Evolutionary conservation across 2,797 vertebrate species (phyloP).

Genomic region (Gambelia wislizenii): DNA sequence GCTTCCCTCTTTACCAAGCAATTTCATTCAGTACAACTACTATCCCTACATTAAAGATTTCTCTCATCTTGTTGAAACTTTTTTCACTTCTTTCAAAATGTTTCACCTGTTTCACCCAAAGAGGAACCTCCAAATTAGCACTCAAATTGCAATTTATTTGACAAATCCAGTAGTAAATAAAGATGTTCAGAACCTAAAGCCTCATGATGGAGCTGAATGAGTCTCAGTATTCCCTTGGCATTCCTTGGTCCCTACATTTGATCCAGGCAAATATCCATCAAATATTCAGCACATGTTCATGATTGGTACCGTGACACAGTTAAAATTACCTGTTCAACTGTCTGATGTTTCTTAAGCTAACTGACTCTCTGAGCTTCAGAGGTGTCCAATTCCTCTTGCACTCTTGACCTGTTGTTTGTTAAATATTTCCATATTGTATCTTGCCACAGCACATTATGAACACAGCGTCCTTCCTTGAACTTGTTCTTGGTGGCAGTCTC

Average conservation of each 20-base stretch:
- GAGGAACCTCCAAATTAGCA: background rate
- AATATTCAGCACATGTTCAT: background rate
- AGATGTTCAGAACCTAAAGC: background rate
- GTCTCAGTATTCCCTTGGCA: background rate
- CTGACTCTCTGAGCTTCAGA: slow-evolving; percentile 3
- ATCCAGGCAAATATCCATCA: background rate
- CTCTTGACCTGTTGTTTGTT: slow-evolving; percentile 23
- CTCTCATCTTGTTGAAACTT: background rate
- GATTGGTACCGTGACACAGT: background rate
- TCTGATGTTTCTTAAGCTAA: background rate
- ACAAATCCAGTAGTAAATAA: background rate
- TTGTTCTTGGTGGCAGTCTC: slow-evolving; percentile 58
- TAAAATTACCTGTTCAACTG: background rate
- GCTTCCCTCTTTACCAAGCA: background rate
- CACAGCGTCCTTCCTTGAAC: slow-evolving; percentile 65
- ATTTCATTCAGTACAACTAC: background rate
- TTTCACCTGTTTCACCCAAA: background rate
- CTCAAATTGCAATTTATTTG: background rate
- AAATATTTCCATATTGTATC: slow-evolving; percentile 52
- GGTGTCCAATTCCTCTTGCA: slow-evolving; percentile 41
- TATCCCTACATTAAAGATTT: background rate
- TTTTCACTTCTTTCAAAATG: background rate
- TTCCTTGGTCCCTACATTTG: background rate
- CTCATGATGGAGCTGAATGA: background rate
- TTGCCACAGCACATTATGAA: slow-evolving; percentile 45